Percentiles rank a stretch among this genome's conserved stretches.
These are phyloP conservation scores for Harpegnathos saltator DNA, from an alignment of 1,140 invertebrate species.

Conservation along the genomic window DNA sequence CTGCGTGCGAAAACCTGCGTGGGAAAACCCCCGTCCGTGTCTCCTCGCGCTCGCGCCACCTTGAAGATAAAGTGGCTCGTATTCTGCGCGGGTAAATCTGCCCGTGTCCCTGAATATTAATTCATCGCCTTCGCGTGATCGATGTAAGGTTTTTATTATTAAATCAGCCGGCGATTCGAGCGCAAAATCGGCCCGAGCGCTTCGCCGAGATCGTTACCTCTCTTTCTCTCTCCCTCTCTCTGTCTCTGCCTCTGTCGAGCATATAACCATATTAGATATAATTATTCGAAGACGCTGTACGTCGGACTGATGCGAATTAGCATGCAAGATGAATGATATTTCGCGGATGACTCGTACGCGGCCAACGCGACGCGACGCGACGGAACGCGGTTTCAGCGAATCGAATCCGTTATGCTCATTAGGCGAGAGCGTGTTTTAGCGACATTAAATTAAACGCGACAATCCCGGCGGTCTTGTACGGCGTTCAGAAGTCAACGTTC, in stretches of 20 bases:
- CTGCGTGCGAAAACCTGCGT: no score
- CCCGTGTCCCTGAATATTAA: slow-evolving; percentile 42
- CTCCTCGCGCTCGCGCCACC: background rate
- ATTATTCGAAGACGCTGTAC: slow-evolving; percentile 30
- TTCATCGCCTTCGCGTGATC: slow-evolving; percentile 8
- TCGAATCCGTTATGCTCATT: slow-evolving; percentile 24
- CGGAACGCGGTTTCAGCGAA: background rate
- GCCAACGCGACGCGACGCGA: slow-evolving; percentile 6
- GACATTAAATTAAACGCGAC: slow-evolving; percentile 16
- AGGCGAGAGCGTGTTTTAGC: background rate
- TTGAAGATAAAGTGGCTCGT: slow-evolving; percentile 41
- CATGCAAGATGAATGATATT: slow-evolving; percentile 37
- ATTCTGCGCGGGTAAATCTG: slow-evolving; percentile 7
- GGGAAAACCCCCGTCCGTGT: no score
- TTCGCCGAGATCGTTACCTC: background rate
- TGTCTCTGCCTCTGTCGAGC: background rate
- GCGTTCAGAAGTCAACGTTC: background rate
- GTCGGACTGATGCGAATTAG: slow-evolving; percentile 36
- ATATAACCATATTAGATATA: slow-evolving; percentile 14
- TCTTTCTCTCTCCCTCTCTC: slow-evolving; percentile 15
- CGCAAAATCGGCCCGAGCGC: background rate
- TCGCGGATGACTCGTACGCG: background rate
- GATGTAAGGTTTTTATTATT: slow-evolving; percentile 44
- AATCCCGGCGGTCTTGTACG: background rate
- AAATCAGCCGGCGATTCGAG: slow-evolving; percentile 19